Evolutionary conservation across 2,113 vertebrate species (phyloP).

Genomic region (Dromaius novaehollandiae): DNA sequence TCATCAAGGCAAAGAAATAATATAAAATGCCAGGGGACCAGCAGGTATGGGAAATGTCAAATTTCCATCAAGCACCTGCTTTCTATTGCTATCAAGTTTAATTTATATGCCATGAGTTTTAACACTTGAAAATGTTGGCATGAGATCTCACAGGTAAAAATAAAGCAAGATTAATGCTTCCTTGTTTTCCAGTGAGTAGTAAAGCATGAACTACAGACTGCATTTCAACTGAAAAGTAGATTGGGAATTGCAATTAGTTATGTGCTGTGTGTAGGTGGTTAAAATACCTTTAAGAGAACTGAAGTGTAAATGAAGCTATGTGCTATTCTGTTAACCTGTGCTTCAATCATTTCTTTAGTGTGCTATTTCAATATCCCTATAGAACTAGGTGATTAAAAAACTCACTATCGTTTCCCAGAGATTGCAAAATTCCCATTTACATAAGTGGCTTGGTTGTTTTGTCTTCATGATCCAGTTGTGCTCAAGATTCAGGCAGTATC

Average conservation of each 20-base stretch:
- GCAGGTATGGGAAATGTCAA: background rate
- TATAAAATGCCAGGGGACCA: background rate
- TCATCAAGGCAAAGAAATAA: background rate
- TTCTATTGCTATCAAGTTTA: constrained; percentile 24
- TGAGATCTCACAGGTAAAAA: constrained; percentile 60
- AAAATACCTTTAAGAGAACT: constrained; percentile 44
- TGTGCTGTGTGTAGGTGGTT: constrained; percentile 46
- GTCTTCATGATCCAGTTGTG: background rate
- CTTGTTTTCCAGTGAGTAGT: constrained; percentile 46
- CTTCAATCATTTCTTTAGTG: background rate
- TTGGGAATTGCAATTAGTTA: constrained; percentile 56
- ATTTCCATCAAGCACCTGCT: constrained; percentile 7
- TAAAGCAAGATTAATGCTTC: constrained; percentile 68
- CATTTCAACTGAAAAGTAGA: constrained; percentile 57
- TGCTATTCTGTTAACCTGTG: constrained; percentile 28
- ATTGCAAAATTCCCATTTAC: background rate
- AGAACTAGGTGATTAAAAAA: background rate
- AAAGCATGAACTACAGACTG: background rate
- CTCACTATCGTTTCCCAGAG: background rate
- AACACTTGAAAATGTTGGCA: constrained; percentile 47
- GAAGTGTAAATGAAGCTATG: constrained; percentile 45
- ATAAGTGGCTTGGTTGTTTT: background rate
- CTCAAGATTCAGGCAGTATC: background rate
- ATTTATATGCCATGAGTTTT: constrained; percentile 55
- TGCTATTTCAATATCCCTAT: background rate